Evolutionary conservation across 2,888 invertebrate species (phyloP), one percentile per base, ranked within the genome.

Genomic region (Hoplodrina blanda): DNA sequence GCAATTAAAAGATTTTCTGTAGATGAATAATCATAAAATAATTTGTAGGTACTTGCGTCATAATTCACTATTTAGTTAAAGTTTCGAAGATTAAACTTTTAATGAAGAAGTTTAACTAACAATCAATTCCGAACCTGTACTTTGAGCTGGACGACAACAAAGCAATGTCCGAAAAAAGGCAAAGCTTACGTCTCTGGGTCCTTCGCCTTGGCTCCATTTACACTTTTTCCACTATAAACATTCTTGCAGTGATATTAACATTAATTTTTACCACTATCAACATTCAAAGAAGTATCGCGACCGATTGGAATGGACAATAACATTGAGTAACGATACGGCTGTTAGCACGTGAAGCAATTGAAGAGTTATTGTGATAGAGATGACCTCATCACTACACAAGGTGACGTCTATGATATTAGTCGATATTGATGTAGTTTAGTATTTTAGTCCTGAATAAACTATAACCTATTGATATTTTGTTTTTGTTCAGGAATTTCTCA

Each of bases 291-390:
- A 54, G 15, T n/a, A 46, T 11, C 25, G 11, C 44, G 44, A 33
- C 46, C 19, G 25, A 41, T 2, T 41, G 33, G 11, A 54, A 33
- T 73, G 44, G 54, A 25, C 50, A 64, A 3, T 33, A 10, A 4
- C 54, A 73, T 71, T 63, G 73, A n/a, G 30, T 54, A 62, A 72
- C 30, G 25, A 37, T 30, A 62, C 54, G 44, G 25, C 50, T 57
- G 13, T 1, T 33, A n/a, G 11, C 50, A n/a, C 57, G n/a, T 71
- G 46, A 33, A 33, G 33, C 49, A 71, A 73, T 71, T 71, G 44
- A 37, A 17, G 20, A 62, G 54, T 17, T 49, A 44, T 67, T 17
- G 15, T 7, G 15, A 30, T 44, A 44, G 41, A 44, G 41, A 15
- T 25, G 41, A 46, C 15, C 41, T 41, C 41, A 41, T 11, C 41